Evolutionary conservation across 2,113 vertebrate species (phyloP), one percentile per base, ranked within the genome.

Genomic region (Anarhynchus alexandrinus): DNA sequence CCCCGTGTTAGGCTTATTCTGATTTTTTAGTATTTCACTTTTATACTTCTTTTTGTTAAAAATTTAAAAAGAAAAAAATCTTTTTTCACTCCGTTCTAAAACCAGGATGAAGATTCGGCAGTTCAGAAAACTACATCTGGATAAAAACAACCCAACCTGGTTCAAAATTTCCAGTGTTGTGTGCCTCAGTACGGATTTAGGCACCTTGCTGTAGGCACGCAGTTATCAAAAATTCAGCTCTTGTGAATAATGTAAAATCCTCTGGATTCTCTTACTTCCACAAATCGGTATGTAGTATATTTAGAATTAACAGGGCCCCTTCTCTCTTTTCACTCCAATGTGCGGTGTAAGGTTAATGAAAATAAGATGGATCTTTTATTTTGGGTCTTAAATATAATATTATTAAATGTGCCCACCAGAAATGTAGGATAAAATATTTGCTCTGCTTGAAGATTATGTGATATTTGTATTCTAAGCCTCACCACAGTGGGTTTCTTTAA

Each of bases 401-500:
- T 96, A 84, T 96, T 94, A 97, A 96, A 95, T 43, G 84, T 92
- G 96, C 95, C 97, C 93, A 97, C 96, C 96, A 96, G 97, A 97
- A 97, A 97, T 90, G 94, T 89, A 95, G 95, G 94, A 95, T 95
- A 96, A 97, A 97, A 96, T 97, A 97, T 97, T 97, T 97, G 97
- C 95, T 97, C 96, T 93, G 94, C 95, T 97, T 82, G 95, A 97
- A 97, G 96, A 97, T 97, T 94, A 96, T 97, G 97, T 90, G 98
- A 97, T 98, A 98, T 98, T 98, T 97, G 98, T 98, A 98, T 97
- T 98, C 97, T 97, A 90, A 97, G 97, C 96, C 94, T 97, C 93
- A 94, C 98, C 98, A 97, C 97, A 97, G 98, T 98, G 97, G 98
- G 97, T 98, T 98, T 98, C 98, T 98, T 98, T 98, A 99, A 99